These are phyloP conservation scores for Benthosema pterotum DNA, from an alignment of 2,797 vertebrate species.

Conservation along the genomic window DNA sequence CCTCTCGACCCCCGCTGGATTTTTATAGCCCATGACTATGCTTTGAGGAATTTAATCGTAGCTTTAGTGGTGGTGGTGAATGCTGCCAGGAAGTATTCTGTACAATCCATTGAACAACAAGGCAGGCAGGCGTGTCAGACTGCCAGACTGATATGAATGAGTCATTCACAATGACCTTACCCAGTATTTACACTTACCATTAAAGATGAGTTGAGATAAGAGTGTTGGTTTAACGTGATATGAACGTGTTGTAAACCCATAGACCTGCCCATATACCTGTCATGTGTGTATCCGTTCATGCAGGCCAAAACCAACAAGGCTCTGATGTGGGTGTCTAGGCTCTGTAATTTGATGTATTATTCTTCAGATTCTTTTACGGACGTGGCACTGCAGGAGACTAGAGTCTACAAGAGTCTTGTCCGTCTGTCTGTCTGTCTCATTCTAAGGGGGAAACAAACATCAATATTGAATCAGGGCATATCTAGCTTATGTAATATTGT, in stretches of 20 bases:
- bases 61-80: conserved; percentile 41
- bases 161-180: conserved; percentile 2
- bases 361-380: conserved; percentile 5
- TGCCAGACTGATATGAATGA: conserved; percentile 23
- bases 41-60: conserved; percentile 42
- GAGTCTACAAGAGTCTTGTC: too few relatives aligned
- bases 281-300: conserved; percentile 14
- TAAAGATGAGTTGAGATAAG: conserved; percentile 23
- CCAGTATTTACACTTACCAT: conserved; percentile 27
- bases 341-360: neutral
- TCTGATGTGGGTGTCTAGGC: neutral
- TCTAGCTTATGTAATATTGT: neutral
- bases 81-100: conserved; percentile 35
- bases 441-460: too few relatives aligned
- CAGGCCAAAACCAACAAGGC: conserved; percentile 22
- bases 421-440: too few relatives aligned
- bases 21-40: conserved; percentile 54
- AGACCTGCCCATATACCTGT: neutral
- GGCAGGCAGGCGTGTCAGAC: conserved; percentile 1
- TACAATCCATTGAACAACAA: conserved; percentile 35
- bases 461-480: neutral
- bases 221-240: conserved; percentile 25
- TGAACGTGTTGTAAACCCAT: neutral
- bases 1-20: conserved; percentile 26
- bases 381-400: too few relatives aligned